A percentile compares a stretch with the other conserved stretches of the same genome.
Evolutionary conservation across 1,140 invertebrate genomes (phyloP).

Genomic region (Hyphantria cunea): DNA sequence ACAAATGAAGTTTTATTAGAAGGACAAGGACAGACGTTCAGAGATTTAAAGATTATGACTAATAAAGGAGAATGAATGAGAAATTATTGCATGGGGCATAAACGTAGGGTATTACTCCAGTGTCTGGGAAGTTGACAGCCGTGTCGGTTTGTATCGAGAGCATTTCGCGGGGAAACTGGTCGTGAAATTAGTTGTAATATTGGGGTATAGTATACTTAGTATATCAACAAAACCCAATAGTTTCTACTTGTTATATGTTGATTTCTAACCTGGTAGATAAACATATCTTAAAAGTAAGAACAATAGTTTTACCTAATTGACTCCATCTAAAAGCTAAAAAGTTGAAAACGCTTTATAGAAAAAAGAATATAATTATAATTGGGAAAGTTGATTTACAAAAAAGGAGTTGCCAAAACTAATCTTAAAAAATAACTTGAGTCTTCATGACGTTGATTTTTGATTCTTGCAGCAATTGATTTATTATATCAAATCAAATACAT

Average conservation of each 20-base stretch:
- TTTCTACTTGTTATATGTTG: not conserved
- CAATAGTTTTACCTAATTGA: no score
- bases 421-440: no score
- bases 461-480: no score
- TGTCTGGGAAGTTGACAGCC: constrained; percentile 52
- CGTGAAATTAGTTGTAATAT: constrained; percentile 51
- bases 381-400: no score
- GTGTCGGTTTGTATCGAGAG: constrained; percentile 32
- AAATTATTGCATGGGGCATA: constrained; percentile 78
- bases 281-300: no score
- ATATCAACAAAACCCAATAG: no score
- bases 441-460: no score
- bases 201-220: constrained; percentile 32
- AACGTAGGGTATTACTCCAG: constrained; percentile 49
- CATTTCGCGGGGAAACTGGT: constrained; percentile 37
- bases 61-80: constrained; percentile 81
- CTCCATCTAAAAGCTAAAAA: no score
- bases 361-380: no score
- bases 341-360: no score
- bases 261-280: not conserved
- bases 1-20: constrained; percentile 41
- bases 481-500: no score
- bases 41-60: constrained; percentile 83
- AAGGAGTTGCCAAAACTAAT: no score
- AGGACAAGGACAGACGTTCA: constrained; percentile 60